Evolutionary conservation across 2,113 vertebrate genomes (phyloP).

Genomic region (Hypomesus transpacificus): DNA sequence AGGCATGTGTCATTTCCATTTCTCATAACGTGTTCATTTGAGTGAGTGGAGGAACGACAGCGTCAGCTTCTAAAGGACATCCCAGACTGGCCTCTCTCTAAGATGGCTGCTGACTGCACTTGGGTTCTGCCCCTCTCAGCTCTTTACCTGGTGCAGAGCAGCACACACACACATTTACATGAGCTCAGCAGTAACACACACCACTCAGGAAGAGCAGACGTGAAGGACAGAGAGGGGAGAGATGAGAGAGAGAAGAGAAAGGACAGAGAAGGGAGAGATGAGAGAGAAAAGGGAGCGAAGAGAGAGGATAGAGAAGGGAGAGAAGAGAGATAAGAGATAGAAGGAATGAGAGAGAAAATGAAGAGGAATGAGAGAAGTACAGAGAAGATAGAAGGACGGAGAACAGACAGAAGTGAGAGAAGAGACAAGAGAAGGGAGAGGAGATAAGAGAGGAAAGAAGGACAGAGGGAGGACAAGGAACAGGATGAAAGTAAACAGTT

Average conservation of each 20-base stretch:
- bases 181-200: slow-evolving; percentile 38
- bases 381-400: background rate
- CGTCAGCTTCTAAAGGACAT: background rate
- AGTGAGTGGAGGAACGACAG: background rate
- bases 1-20: too few species aligned
- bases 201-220: slow-evolving; percentile 9
- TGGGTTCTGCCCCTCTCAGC: slow-evolving; percentile 36
- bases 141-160: slow-evolving; percentile 25
- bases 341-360: background rate
- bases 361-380: slow-evolving; percentile 7
- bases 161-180: slow-evolving; percentile 13
- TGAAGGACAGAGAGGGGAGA: background rate
- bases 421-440: background rate
- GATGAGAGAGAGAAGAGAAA: background rate
- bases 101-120: background rate
- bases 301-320: background rate
- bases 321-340: background rate
- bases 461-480: slow-evolving; percentile 3
- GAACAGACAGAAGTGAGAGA: background rate
- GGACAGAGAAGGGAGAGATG: background rate
- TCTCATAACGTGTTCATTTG: background rate
- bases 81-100: background rate
- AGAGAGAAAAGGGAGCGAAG: background rate
- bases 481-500: background rate
- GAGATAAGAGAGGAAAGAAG: background rate